phyloP scores from a whole-genome alignment of 2,797 vertebrate species.

The Trichosurus vulpecula region DNA sequence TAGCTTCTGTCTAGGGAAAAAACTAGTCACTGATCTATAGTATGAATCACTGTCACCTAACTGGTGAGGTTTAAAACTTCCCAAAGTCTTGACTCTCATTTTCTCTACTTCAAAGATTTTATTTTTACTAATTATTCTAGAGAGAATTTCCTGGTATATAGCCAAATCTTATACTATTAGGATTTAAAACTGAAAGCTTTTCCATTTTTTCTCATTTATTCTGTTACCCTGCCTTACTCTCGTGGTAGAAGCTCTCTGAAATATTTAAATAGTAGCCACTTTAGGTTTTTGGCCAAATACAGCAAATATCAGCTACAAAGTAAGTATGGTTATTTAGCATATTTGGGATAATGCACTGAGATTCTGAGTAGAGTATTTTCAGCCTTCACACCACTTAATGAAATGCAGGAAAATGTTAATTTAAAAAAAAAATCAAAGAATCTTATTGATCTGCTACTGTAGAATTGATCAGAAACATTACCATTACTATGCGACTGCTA shows the following conservation, averaged over 20 bases:
- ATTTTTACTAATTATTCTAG: not conserved
- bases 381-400: not conserved
- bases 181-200: not conserved
- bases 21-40: not conserved
- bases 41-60: not conserved
- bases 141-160: not conserved
- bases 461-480: constrained; percentile 12
- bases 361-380: not conserved
- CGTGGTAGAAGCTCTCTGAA: not conserved
- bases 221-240: not conserved
- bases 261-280: not conserved
- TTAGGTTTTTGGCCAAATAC: not conserved
- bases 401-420: constrained; percentile 11
- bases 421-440: constrained; percentile 49
- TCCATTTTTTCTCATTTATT: not conserved
- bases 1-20: not conserved
- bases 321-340: constrained; percentile 1
- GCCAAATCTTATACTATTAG: too few species aligned
- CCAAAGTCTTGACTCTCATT: not conserved
- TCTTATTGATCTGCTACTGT: not conserved
- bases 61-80: not conserved
- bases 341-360: not conserved
- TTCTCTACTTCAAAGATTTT: not conserved
- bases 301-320: not conserved
- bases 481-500: not conserved